phyloP scores from a whole-genome alignment of 2,113 vertebrate species.

The Tetraodon nigroviridis region DNA sequence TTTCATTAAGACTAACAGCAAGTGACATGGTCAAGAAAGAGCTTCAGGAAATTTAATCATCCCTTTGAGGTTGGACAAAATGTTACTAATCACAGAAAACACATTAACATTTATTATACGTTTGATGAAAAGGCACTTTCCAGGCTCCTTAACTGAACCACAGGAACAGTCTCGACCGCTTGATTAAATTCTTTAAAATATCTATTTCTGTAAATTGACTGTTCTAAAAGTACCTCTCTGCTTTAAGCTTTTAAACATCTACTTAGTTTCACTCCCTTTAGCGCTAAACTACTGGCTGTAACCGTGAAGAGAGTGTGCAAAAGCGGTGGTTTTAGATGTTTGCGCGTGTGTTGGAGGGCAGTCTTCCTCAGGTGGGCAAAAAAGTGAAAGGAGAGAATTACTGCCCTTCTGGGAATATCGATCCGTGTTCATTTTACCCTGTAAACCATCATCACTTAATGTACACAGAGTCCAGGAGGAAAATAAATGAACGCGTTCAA shows the following conservation, averaged over 20 bases:
- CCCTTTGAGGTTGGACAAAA: slow-evolving; percentile 9
- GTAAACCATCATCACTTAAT: no score
- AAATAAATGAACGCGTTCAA: no score
- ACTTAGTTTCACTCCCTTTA: no score
- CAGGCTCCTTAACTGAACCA: slow-evolving; percentile 12
- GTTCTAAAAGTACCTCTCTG: neutral
- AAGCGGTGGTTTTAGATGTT: no score
- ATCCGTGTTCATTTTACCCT: no score
- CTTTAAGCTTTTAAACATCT: neutral
- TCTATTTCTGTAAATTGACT: slow-evolving; percentile 2
- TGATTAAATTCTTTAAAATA: slow-evolving; percentile 22
- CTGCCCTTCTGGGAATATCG: no score
- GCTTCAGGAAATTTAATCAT: slow-evolving; percentile 14
- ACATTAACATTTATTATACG: slow-evolving; percentile 29
- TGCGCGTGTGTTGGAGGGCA: no score
- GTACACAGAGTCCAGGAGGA: no score
- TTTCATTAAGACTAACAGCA: neutral
- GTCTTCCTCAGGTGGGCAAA: no score
- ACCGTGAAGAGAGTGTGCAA: no score
- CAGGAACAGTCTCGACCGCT: slow-evolving; percentile 19
- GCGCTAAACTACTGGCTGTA: no score
- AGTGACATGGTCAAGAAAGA: neutral
- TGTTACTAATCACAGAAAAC: slow-evolving; percentile 7
- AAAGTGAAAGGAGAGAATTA: no score
- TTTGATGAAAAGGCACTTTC: slow-evolving; percentile 27